These are phyloP conservation scores for Alviniconcha marisindica DNA, from an alignment of 1,140 invertebrate genomes.

Conservation along the genomic window DNA sequence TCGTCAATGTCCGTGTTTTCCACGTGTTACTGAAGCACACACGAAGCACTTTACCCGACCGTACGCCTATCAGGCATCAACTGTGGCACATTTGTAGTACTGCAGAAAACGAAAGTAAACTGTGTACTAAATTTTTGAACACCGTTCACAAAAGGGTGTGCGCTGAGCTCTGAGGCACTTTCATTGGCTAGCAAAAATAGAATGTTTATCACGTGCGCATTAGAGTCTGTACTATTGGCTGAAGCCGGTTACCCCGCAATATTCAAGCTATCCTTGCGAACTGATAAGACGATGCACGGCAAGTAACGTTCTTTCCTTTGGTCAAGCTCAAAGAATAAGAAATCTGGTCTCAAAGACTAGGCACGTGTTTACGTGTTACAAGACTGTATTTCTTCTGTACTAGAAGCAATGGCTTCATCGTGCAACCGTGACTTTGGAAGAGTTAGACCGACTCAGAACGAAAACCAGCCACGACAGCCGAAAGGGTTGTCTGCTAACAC, in stretches of 20 bases:
- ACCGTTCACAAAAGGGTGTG: background rate
- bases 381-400: too few relatives aligned
- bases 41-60: too few relatives aligned
- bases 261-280: background rate
- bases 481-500: background rate
- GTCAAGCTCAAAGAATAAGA: too few relatives aligned
- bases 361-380: too few relatives aligned
- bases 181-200: slow-evolving; percentile 28
- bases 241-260: background rate
- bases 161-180: background rate
- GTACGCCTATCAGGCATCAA: too few relatives aligned
- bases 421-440: background rate
- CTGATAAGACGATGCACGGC: too few relatives aligned
- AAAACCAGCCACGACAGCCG: background rate
- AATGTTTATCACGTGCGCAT: background rate
- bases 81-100: too few relatives aligned
- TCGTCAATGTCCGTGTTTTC: too few relatives aligned
- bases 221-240: background rate
- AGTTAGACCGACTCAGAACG: background rate
- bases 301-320: too few relatives aligned
- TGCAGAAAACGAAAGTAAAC: too few relatives aligned
- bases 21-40: too few relatives aligned
- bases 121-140: background rate
- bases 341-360: too few relatives aligned
- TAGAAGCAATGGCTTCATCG: background rate